Evolutionary conservation across 2,113 vertebrate genomes (phyloP).

Genomic region (Oncorhynchus mykiss): DNA sequence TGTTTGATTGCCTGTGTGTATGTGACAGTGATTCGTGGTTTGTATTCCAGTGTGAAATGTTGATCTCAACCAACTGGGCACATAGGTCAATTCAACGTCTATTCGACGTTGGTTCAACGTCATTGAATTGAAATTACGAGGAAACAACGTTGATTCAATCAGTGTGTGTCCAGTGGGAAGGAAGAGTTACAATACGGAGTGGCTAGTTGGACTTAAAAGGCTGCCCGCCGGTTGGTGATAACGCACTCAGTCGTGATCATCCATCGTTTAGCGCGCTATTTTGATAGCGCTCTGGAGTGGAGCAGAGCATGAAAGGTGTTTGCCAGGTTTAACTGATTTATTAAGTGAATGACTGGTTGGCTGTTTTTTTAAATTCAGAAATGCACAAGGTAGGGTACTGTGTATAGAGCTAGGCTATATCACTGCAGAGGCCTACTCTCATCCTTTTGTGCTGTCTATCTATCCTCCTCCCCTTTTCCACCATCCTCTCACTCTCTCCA

Average conservation of each 20-base stretch:
- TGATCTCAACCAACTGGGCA: not conserved
- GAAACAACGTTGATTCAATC: too few relatives aligned
- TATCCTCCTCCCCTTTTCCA: not conserved
- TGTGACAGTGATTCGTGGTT: not conserved
- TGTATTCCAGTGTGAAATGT: not conserved
- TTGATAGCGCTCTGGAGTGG: not conserved
- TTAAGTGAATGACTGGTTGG: too few relatives aligned
- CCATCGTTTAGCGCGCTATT: not conserved
- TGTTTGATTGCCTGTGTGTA: not conserved
- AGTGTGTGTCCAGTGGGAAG: too few relatives aligned
- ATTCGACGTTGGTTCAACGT: too few relatives aligned
- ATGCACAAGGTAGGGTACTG: too few relatives aligned
- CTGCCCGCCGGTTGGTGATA: not conserved
- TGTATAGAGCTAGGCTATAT: too few relatives aligned
- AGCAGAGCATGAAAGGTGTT: not conserved
- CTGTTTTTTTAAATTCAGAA: too few relatives aligned
- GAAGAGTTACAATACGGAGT: not conserved
- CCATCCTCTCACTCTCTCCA: not conserved
- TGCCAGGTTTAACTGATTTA: not conserved
- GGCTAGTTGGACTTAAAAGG: not conserved
- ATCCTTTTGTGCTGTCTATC: too few relatives aligned
- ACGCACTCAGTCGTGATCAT: slow-evolving; percentile 16
- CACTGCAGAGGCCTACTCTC: too few relatives aligned
- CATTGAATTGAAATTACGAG: too few relatives aligned
- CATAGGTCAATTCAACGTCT: too few relatives aligned